Percentiles rank a stretch among this genome's conserved stretches.
These are phyloP conservation scores for Carollia perspicillata DNA, from an alignment of 2,113 vertebrate species.

Conservation along the genomic window DNA sequence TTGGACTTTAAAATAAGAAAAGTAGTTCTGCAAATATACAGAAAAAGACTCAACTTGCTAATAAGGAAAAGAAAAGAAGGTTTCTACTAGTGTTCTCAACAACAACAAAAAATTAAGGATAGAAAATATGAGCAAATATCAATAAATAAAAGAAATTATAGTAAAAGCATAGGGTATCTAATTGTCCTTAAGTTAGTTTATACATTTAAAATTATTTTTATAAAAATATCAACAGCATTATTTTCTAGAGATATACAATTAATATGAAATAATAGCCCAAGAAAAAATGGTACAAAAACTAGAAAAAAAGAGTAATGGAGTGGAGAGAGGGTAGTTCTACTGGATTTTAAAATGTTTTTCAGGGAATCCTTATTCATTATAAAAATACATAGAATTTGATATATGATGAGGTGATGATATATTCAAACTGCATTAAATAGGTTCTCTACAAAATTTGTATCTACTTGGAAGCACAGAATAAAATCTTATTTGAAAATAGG, in stretches of 20 bases:
- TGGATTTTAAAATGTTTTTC: conserved; percentile 19
- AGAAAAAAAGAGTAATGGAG: neutral
- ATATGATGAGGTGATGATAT: neutral
- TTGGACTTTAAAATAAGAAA: neutral
- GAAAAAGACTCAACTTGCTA: neutral
- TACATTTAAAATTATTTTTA: neutral
- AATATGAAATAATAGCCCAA: neutral
- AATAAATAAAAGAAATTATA: neutral
- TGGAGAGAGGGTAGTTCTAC: neutral
- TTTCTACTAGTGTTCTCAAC: neutral
- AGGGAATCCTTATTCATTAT: neutral
- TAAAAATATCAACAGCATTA: neutral
- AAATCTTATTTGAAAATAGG: neutral
- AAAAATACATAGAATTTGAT: neutral
- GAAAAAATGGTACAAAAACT: neutral
- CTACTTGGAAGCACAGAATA: neutral
- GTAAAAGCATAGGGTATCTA: neutral
- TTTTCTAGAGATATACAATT: neutral
- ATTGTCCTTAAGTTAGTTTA: neutral
- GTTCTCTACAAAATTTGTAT: neutral
- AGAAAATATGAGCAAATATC: neutral
- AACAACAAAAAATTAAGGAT: neutral
- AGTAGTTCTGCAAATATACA: neutral
- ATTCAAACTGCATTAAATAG: neutral
- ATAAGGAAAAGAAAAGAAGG: neutral